Conservation (phyloP, 2,113 vertebrate species). For the Neodontobutis hainanensis region DNA sequence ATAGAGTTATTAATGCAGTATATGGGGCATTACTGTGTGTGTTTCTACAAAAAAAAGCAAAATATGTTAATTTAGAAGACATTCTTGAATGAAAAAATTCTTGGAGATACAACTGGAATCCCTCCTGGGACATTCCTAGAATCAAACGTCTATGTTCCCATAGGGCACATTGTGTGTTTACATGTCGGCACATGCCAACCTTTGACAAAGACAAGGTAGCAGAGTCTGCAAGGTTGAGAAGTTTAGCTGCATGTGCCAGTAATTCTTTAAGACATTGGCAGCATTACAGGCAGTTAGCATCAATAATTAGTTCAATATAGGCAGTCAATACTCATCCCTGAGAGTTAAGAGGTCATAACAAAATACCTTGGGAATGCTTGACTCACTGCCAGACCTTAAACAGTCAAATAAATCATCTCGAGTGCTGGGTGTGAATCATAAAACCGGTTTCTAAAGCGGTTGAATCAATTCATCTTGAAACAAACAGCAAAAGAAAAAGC, state of each 20-base stretch:
- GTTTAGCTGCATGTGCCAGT: constrained; percentile 54
- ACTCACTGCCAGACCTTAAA: constrained; percentile 53
- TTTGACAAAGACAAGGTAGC: constrained; percentile 23
- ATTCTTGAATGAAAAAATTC: background rate
- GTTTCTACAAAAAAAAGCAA: background rate
- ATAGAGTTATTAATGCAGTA: too few species aligned
- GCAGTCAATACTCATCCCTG: constrained; percentile 65
- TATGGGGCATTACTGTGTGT: too few species aligned
- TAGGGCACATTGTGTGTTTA: background rate
- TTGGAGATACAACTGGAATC: background rate
- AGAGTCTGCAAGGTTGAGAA: constrained; percentile 42
- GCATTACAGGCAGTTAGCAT: constrained; percentile 75
- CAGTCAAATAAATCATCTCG: constrained; percentile 62
- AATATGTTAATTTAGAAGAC: background rate
- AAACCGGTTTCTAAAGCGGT: constrained; percentile 4
- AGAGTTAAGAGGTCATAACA: constrained; percentile 73
- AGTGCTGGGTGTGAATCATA: constrained; percentile 15
- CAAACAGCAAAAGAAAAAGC: background rate
- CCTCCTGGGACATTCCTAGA: background rate
- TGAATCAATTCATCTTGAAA: constrained; percentile 27
- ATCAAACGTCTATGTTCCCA: background rate
- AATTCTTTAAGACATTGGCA: constrained; percentile 60
- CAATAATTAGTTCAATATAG: constrained; percentile 76
- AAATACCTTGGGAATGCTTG: constrained; percentile 54
- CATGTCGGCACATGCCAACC: background rate